Percentiles rank a stretch among this genome's conserved stretches.
These are phyloP conservation scores for Chloroceryle inda DNA, from an alignment of 2,797 vertebrate genomes.

Conservation along the genomic window DNA sequence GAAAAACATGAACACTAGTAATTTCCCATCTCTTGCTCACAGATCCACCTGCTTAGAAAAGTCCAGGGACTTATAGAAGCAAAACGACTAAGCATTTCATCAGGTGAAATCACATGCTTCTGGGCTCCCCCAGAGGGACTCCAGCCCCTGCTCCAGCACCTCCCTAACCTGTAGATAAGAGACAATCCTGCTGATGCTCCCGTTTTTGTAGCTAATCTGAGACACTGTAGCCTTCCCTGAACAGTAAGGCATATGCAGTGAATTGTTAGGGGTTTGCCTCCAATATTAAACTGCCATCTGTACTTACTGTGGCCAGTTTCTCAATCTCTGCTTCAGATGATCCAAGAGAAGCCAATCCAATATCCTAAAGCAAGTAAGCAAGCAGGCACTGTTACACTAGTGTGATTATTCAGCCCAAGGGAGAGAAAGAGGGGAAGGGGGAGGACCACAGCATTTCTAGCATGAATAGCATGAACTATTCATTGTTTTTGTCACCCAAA, in stretches of 20 bases:
- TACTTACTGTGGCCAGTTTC: constrained; percentile 88
- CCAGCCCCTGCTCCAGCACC: not conserved
- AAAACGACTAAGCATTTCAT: not conserved
- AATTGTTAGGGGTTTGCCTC: not conserved
- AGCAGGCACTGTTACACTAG: constrained; percentile 49
- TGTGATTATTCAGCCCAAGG: constrained; percentile 66
- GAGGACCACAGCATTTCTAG: constrained; percentile 51
- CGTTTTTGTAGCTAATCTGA: not conserved
- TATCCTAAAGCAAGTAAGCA: constrained; percentile 82
- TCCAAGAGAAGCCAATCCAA: constrained; percentile 88
- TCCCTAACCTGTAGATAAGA: not conserved
- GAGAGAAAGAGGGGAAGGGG: constrained; percentile 41
- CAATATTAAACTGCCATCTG: not conserved
- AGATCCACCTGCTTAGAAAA: not conserved
- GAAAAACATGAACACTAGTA: not conserved
- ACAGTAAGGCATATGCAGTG: not conserved
- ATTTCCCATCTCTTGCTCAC: not conserved
- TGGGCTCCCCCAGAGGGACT: not conserved
- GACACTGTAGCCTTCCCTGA: not conserved
- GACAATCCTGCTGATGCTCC: not conserved
- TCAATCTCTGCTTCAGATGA: constrained; percentile 89
- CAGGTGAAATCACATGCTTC: not conserved
- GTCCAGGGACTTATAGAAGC: not conserved
- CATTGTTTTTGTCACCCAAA: constrained; percentile 70
- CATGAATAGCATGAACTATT: constrained; percentile 65